Evolutionary conservation across 2,797 vertebrate species (phyloP).

Genomic region (Florisuga fusca): DNA sequence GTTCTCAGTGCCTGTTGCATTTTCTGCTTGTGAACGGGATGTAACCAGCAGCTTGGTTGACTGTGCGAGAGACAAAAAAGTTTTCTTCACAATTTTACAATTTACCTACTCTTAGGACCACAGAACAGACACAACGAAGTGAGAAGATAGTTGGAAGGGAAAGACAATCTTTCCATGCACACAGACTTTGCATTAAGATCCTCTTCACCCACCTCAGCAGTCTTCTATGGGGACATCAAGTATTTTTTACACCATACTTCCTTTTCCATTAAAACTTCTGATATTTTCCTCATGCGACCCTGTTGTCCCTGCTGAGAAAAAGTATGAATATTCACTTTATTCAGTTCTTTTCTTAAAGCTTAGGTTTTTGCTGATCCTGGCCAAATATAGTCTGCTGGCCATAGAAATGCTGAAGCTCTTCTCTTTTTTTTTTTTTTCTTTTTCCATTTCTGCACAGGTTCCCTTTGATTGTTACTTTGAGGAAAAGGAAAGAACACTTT

Average conservation of each 20-base stretch:
- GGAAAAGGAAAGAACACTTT: not conserved
- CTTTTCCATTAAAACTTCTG: not conserved
- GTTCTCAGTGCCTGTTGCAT: not conserved
- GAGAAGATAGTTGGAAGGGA: not conserved
- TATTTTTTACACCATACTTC: not conserved
- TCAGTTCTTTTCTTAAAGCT: not conserved
- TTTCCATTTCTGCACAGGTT: not conserved
- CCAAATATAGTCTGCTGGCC: not conserved
- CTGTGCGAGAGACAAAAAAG: not conserved
- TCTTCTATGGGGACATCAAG: not conserved
- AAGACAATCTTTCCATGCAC: not conserved
- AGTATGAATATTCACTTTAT: not conserved
- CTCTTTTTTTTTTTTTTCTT: not conserved
- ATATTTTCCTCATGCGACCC: not conserved
- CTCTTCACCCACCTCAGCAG: not conserved
- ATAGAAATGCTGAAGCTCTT: not conserved
- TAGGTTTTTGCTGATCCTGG: not conserved
- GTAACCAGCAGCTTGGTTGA: not conserved
- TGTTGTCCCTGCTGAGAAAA: not conserved
- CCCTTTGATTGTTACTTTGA: not conserved
- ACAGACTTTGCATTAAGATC: not conserved
- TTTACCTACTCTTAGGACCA: not conserved
- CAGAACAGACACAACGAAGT: not conserved
- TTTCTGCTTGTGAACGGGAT: not conserved
- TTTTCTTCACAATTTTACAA: rapidly evolving